A percentile compares a stretch with the other conserved stretches of the same genome.
Conservation (phyloP, 2,113 vertebrate genomes). For the Bambusicola thoracicus region DNA sequence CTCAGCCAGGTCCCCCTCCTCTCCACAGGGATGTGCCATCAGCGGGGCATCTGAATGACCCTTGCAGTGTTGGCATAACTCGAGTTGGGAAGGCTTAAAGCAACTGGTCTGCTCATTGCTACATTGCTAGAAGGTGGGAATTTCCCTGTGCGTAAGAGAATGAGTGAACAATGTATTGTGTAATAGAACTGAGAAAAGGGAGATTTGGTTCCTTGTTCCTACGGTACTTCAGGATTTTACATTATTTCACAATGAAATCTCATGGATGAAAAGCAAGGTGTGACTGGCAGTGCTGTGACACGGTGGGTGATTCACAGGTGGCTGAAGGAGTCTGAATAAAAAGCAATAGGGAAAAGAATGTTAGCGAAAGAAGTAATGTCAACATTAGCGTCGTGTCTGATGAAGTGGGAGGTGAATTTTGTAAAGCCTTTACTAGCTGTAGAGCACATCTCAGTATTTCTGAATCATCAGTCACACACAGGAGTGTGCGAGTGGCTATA, state of each 20-base stretch:
- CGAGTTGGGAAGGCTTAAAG: not conserved
- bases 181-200: not conserved
- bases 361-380: not conserved
- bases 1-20: not conserved
- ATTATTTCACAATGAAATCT: not conserved
- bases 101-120: not conserved
- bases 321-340: not conserved
- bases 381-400: not conserved
- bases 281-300: not conserved
- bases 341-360: not conserved
- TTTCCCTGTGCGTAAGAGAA: rapidly evolving
- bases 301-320: not conserved
- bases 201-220: not conserved
- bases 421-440: not conserved
- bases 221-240: not conserved
- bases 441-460: not conserved
- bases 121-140: not conserved
- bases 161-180: not conserved
- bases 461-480: not conserved
- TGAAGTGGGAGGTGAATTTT: not conserved
- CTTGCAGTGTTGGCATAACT: not conserved
- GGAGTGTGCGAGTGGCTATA: not conserved
- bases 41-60: not conserved
- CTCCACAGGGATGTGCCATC: not conserved
- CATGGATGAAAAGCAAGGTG: not conserved